Percentiles rank a stretch among this genome's conserved stretches.
phyloP scores from a whole-genome alignment of 2,888 invertebrate species.

The Terebella lapidaria region DNA sequence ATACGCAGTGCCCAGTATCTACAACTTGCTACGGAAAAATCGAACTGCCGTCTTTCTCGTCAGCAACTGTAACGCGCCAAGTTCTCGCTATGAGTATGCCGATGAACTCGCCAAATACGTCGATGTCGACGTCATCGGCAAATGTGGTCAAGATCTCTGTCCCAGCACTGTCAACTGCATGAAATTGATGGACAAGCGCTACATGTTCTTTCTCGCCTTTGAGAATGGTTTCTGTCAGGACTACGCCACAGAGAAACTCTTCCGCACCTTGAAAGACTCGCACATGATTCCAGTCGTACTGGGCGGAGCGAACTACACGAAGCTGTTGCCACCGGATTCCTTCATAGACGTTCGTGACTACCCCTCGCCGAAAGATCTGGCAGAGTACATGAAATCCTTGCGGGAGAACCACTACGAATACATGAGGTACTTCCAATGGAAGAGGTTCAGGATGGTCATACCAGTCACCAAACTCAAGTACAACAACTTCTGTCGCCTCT shows the following conservation, averaged over 20 bases:
- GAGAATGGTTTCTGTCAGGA: not conserved
- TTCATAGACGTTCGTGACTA: not conserved
- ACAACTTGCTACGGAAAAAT: too few relatives aligned
- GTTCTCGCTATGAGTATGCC: not conserved
- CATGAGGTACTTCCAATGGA: not conserved
- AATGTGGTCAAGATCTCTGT: slow-evolving; percentile 1
- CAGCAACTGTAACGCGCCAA: slow-evolving; percentile 3
- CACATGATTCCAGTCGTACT: not conserved
- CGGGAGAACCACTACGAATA: not conserved
- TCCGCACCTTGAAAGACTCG: not conserved
- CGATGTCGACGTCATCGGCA: not conserved
- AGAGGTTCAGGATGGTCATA: not conserved
- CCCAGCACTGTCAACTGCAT: not conserved
- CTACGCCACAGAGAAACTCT: not conserved
- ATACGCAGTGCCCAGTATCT: not conserved
- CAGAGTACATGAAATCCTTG: not conserved
- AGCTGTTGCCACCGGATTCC: not conserved
- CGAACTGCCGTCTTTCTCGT: not conserved
- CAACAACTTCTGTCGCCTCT: not conserved
- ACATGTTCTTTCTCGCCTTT: not conserved
- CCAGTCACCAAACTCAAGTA: not conserved
- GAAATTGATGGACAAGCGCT: not conserved
- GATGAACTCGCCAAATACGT: not conserved
- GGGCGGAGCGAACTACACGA: not conserved
- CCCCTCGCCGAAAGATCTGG: not conserved